These are phyloP conservation scores for Lasioglossum villosulum DNA, from an alignment of 2,888 invertebrate genomes.

Conservation along the genomic window DNA sequence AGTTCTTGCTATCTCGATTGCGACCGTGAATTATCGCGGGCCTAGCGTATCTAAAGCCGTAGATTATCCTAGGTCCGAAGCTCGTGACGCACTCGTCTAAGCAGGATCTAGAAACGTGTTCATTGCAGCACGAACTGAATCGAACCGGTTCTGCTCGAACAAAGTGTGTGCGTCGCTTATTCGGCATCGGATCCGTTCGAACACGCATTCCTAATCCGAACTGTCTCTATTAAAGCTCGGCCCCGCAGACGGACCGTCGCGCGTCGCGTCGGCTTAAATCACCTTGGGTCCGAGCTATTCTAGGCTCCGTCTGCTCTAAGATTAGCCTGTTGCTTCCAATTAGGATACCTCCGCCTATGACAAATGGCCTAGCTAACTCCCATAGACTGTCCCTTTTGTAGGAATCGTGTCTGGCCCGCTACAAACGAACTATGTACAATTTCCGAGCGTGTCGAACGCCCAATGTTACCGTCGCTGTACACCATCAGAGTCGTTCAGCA, in stretches of 20 bases:
- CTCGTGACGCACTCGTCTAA: slow-evolving; percentile 35
- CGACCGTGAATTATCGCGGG: slow-evolving; percentile 33
- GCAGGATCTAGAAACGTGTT: slow-evolving; percentile 57
- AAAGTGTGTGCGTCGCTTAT: slow-evolving; percentile 32
- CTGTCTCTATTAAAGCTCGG: slow-evolving; percentile 17
- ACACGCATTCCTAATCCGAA: slow-evolving; percentile 18
- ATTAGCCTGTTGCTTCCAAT: slow-evolving; percentile 28
- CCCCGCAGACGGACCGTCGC: slow-evolving; percentile 7
- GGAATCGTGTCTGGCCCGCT: not conserved
- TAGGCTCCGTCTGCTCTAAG: not conserved
- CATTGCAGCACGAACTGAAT: slow-evolving; percentile 39
- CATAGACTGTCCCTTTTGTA: slow-evolving; percentile 4
- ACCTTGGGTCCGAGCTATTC: slow-evolving; percentile 29
- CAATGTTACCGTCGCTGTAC: not conserved
- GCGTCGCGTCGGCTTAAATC: slow-evolving; percentile 9
- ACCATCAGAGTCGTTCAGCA: not conserved
- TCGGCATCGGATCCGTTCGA: slow-evolving; percentile 1
- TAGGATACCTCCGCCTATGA: slow-evolving; percentile 23
- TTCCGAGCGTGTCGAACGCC: not conserved
- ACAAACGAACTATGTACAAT: not conserved
- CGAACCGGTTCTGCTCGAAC: slow-evolving; percentile 52
- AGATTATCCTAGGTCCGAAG: slow-evolving; percentile 52
- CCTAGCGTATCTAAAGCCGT: slow-evolving; percentile 25
- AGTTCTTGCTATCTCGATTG: slow-evolving; percentile 35
- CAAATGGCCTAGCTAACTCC: not conserved